These are phyloP conservation scores for Porites rus DNA, from an alignment of 92 coral and sea anemone genomes.

Conservation along the genomic window DNA sequence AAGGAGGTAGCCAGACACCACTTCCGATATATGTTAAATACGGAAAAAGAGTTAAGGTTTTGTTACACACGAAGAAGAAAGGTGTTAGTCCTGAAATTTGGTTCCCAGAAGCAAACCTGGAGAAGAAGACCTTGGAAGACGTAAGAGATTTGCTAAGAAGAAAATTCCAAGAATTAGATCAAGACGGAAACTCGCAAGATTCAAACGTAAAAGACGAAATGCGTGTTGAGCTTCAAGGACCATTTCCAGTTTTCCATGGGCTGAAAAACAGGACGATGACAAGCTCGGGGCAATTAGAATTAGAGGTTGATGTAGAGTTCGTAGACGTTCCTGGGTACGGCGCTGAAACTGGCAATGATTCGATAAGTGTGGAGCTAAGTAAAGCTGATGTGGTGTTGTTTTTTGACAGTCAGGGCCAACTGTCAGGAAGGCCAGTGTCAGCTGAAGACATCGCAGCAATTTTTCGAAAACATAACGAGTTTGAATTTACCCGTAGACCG, in stretches of 20 bases:
- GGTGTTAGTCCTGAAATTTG: neutral
- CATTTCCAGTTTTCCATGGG: conserved; percentile 46
- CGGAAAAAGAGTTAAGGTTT: conserved; percentile 36
- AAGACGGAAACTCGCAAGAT: too few relatives aligned
- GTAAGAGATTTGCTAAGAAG: neutral
- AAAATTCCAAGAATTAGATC: neutral
- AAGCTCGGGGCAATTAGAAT: conserved; percentile 26
- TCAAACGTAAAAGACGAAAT: conserved; percentile 3
- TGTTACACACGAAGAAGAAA: conserved; percentile 10
- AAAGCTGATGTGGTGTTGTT: conserved; percentile 56
- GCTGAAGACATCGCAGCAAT: conserved; percentile 53
- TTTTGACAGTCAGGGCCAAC: conserved; percentile 27
- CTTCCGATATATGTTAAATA: conserved; percentile 56
- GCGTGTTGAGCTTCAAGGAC: conserved; percentile 49
- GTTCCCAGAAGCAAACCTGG: conserved; percentile 10
- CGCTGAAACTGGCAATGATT: conserved; percentile 43
- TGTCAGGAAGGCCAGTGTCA: conserved; percentile 64
- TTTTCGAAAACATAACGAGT: conserved; percentile 51
- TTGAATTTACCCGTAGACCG: conserved; percentile 55
- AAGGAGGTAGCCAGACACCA: conserved; percentile 57
- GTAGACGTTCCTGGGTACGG: conserved; percentile 67
- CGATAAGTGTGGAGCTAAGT: conserved; percentile 32
- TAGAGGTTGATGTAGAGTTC: conserved; percentile 64
- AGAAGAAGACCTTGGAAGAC: neutral
- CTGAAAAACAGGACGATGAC: conserved; percentile 21